Evolutionary conservation across 1,140 invertebrate genomes (phyloP).

Genomic region (Rhagoletis pomonella): DNA sequence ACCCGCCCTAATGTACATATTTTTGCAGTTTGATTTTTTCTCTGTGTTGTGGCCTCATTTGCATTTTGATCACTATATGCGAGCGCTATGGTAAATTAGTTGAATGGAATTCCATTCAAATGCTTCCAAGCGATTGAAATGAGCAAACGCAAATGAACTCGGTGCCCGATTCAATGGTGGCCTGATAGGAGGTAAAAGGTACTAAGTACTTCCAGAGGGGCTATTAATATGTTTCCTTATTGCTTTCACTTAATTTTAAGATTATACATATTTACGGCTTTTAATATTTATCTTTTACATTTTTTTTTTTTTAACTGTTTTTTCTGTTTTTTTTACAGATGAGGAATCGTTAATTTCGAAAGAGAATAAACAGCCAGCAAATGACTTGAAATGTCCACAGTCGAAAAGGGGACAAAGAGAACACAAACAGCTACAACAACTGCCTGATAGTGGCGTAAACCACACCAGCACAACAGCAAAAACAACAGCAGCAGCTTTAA

Average conservation of each 20-base stretch:
- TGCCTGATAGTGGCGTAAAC: neutral
- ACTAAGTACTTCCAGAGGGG: neutral
- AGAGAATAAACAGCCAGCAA: neutral
- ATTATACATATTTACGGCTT: neutral
- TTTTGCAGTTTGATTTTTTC: neutral
- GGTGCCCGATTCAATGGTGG: neutral
- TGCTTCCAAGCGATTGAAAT: neutral
- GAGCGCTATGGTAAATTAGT: neutral
- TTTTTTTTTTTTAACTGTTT: slow-evolving; percentile 23
- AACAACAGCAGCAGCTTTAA: neutral
- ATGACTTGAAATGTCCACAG: neutral
- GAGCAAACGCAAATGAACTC: neutral
- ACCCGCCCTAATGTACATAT: neutral
- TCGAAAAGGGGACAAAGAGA: neutral
- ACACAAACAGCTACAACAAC: neutral
- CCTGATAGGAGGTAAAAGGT: neutral
- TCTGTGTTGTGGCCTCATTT: neutral
- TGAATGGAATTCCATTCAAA: slow-evolving; percentile 5
- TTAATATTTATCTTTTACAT: neutral
- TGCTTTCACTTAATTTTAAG: neutral
- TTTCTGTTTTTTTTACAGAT: slow-evolving; percentile 61
- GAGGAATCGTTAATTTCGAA: slow-evolving; percentile 58
- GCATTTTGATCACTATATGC: neutral
- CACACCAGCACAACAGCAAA: neutral
- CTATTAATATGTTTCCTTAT: neutral